These are phyloP conservation scores for Gymnogyps californianus DNA, from an alignment of 2,113 vertebrate species.

Conservation along the genomic window DNA sequence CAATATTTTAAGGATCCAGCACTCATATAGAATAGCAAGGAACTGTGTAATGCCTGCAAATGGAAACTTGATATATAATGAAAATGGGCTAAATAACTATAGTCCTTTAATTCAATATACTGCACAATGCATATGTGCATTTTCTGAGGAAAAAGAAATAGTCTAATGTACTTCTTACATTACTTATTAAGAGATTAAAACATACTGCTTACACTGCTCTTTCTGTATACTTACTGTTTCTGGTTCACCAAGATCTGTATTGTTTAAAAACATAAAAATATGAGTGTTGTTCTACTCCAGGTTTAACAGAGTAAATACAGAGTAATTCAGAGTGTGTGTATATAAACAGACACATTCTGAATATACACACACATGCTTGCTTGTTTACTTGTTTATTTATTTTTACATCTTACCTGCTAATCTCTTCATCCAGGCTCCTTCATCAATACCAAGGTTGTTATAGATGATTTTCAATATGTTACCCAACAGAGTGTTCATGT, in stretches of 20 bases:
- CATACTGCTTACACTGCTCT: neutral
- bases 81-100: neutral
- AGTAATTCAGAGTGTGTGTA: neutral
- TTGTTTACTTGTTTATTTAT: neutral
- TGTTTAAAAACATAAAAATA: neutral
- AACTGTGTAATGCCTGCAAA: neutral
- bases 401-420: slow-evolving; percentile 81
- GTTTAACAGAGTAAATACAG: neutral
- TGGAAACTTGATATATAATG: neutral
- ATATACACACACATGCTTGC: neutral
- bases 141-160: neutral
- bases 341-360: neutral
- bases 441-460: slow-evolving; percentile 94
- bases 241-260: neutral
- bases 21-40: neutral
- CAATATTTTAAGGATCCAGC: neutral
- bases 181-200: neutral
- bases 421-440: slow-evolving; percentile 97
- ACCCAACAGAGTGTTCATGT: slow-evolving; percentile 93
- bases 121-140: neutral
- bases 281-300: neutral
- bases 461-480: slow-evolving; percentile 97
- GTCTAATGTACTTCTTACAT: neutral
- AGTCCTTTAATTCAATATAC: neutral
- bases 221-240: neutral